Base-by-base conservation (phyloP, 35 echinoderm and acorn worm species). In the Lytechinus pictus region DNA sequence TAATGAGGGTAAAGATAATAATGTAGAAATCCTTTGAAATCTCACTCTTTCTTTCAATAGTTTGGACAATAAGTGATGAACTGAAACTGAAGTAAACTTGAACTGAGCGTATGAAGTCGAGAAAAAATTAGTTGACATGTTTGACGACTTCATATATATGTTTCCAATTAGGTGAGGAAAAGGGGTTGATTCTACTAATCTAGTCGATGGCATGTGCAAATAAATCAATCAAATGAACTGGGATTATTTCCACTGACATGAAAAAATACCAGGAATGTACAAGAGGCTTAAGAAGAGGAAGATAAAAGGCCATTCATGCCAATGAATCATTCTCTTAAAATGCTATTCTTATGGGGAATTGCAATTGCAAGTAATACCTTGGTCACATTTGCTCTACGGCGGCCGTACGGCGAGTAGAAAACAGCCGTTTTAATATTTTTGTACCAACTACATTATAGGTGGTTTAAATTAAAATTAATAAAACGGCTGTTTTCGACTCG, bases 191-290 rank as follows among this genome's bases (percentile, higher is more conserved):
- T 79, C 66, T 79, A n/a, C 19, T 79, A 79, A 79, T 79, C 19
- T 79, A 79, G 66, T 79, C n/a, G 66, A 79, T 79, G 66, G n/a
- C 66, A 79, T 79, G 19, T 79, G 66, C n/a, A 24, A 79, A 79
- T 79, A 79, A 79, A 79, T 79, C 66, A 79, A 79, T 79, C 66
- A 79, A n/a, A n/a, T 8, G 66, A 79, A 16, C 3, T 14, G 19
- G 16, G 66, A 79, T 79, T 79, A 79, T 24, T 24, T 79, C 66
- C 19, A 79, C n/a, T 79, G 66, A 79, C 66, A 79, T 79, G 66
- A 79, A 79, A 71, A 79, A 79, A 19, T 24, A n/a, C 19, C n/a
- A 79, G 21, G 16, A 7, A 79, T 79, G n/a, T 24, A 24, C 19
- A 16, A 16, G n/a, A 24, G 66, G 19, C 66, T 24, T 6, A 7